Percentiles rank a stretch among this genome's conserved stretches.
phyloP scores from a whole-genome alignment of 2,797 vertebrate genomes.

The Clamator glandarius region DNA sequence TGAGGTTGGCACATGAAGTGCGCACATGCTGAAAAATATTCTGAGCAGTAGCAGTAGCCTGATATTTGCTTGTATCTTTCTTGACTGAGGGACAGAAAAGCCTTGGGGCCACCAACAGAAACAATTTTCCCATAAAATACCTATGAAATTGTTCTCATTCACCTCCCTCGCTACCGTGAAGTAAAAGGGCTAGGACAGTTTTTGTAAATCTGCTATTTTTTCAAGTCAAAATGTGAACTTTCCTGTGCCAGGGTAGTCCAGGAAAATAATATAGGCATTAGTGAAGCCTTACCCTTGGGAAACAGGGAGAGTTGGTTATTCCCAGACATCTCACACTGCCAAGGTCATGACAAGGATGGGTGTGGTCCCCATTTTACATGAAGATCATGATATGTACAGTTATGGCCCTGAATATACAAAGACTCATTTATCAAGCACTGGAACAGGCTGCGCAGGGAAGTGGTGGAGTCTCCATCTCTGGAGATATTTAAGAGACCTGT shows the following conservation, averaged over 20 bases:
- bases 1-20: background rate
- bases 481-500: too few species aligned
- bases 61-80: constrained; percentile 6
- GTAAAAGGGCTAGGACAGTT: background rate
- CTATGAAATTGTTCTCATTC: background rate
- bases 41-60: background rate
- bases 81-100: background rate
- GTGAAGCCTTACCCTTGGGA: background rate
- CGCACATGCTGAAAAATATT: background rate
- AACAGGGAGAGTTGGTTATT: background rate
- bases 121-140: constrained; percentile 3
- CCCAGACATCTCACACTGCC: background rate
- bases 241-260: background rate
- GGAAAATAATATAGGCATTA: background rate
- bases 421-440: background rate
- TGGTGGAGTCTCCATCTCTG: too few species aligned
- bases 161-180: background rate
- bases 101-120: background rate
- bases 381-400: background rate
- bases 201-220: background rate
- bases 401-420: background rate
- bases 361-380: rapidly evolving
- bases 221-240: background rate
- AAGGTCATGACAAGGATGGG: background rate
- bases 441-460: too few species aligned